Conservation (phyloP, 1,140 invertebrate genomes). For the Scaptomyza hsui region DNA sequence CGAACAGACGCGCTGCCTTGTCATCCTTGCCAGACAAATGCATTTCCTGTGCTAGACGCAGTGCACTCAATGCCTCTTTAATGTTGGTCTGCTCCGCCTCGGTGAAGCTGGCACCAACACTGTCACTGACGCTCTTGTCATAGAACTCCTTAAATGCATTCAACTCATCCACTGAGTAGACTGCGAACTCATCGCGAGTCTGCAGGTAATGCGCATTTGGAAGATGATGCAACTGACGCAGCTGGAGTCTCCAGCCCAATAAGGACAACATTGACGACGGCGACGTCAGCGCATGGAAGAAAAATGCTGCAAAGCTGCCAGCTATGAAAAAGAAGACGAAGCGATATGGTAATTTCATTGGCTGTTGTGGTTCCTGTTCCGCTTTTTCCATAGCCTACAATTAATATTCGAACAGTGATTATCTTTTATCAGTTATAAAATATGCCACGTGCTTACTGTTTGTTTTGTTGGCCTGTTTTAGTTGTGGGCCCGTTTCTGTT, state of each 20-base stretch:
- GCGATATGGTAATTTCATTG: slow-evolving; percentile 26
- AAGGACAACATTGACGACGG: slow-evolving; percentile 3
- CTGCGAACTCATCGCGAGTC: slow-evolving; percentile 74
- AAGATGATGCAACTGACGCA: slow-evolving; percentile 60
- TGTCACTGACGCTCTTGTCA: slow-evolving; percentile 64
- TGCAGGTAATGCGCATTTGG: slow-evolving; percentile 71
- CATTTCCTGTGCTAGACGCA: slow-evolving; percentile 94
- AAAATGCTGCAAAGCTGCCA: slow-evolving; percentile 58
- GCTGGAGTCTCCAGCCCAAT: slow-evolving; percentile 32
- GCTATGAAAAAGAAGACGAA: slow-evolving; percentile 58
- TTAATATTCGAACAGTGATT: neutral
- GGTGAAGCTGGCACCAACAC: slow-evolving; percentile 49
- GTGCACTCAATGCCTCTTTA: slow-evolving; percentile 91
- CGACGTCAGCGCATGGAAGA: slow-evolving; percentile 46
- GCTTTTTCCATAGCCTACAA: slow-evolving; percentile 20
- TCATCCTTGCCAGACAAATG: slow-evolving; percentile 91
- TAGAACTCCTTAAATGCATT: slow-evolving; percentile 74
- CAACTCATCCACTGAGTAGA: slow-evolving; percentile 67
- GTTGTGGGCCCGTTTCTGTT: slow-evolving; percentile 31
- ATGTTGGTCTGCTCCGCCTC: slow-evolving; percentile 67
- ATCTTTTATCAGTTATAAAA: neutral
- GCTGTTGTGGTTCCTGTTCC: neutral
- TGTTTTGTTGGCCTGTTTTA: slow-evolving; percentile 17
- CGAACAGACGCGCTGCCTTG: slow-evolving; percentile 94
- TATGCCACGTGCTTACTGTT: slow-evolving; percentile 9